Base-by-base conservation (phyloP, 2,888 invertebrate species). In the Stegophylla sp. region DNA sequence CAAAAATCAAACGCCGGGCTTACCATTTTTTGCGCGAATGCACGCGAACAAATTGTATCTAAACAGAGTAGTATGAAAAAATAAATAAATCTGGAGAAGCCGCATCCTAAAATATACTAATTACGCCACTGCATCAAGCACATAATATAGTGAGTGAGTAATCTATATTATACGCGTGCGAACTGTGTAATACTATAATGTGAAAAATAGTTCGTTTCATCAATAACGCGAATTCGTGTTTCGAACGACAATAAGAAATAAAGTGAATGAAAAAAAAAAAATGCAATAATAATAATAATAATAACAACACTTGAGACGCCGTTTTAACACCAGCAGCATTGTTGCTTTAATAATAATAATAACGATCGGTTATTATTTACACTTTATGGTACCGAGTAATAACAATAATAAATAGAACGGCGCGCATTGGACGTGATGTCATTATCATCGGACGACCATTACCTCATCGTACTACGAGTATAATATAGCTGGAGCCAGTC, bases 331-430 rank as follows among this genome's bases (percentile, higher is more conserved):
- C n/a, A n/a, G n/a, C 34, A 34, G 34, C 34, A 34, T 67, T 48
- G 69, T 69, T 45, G 43, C 56, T 23, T n/a, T 28, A 59, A 26
- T 45, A 73, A 48, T 28, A 59, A 26, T 45, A 73, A 48, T 61
- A 56, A 41, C 15, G n/a, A 73, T 73, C 61, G 73, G 73, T 74
- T 74, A 15, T 74, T 61, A 56, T 53, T 20, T 41, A 45, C 9
- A 73, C 17, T 23, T 17, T n/a, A n/a, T 7, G 48, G 23, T 63
- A 51, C 7, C n/a, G n/a, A 23, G 26, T 56, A 61, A 61, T 71
- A 61, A 63, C 34, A 51, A 73, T 41, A 61, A 73, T 73, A 73
- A 73, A 73, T 59, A 61, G 45, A 61, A 59, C 41, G 71, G 53
- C 23, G 48, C 26, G 45, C 53, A 17, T 72, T 56, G 72, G 41